Evolutionary conservation across 2,113 vertebrate species (phyloP).

Genomic region (Varanus komodoensis): DNA sequence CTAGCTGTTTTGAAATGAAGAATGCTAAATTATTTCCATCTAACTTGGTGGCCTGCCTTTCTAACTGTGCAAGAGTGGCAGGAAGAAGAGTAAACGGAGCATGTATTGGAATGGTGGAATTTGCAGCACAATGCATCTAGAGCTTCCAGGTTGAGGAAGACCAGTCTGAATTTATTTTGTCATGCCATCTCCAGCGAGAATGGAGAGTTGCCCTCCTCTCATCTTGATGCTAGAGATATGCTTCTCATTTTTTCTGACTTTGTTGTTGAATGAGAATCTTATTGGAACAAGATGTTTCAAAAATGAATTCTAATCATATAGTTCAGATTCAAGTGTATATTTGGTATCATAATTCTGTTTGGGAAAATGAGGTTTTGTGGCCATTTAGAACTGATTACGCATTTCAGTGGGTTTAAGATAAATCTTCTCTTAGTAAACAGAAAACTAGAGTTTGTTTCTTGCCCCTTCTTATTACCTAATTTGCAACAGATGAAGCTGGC

Average conservation of each 20-base stretch:
- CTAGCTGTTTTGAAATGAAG: accelerated
- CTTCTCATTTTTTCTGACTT: background rate
- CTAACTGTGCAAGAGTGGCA: no score
- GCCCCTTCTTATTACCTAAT: constrained; percentile 56
- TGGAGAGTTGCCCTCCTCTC: constrained; percentile 35
- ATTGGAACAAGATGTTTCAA: constrained; percentile 25
- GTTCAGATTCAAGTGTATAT: constrained; percentile 12
- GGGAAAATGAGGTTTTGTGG: constrained; percentile 45
- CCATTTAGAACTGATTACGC: constrained; percentile 27
- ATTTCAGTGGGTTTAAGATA: constrained; percentile 56
- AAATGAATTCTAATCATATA: constrained; percentile 36
- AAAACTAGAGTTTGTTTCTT: constrained; percentile 56
- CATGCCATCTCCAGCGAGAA: background rate
- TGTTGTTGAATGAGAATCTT: constrained; percentile 20
- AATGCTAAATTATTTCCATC: background rate
- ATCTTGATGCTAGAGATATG: background rate
- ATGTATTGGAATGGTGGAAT: no score
- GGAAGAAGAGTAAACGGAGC: no score
- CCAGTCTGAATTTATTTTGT: background rate
- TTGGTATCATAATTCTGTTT: constrained; percentile 12
- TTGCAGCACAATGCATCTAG: no score
- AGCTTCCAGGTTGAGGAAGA: no score
- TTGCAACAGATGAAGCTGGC: constrained; percentile 62
- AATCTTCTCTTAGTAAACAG: constrained; percentile 51
- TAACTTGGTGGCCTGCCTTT: background rate